Evolutionary conservation across 1,140 invertebrate genomes (phyloP), one percentile per base, ranked within the genome.

Genomic region (Dryas iulia): DNA sequence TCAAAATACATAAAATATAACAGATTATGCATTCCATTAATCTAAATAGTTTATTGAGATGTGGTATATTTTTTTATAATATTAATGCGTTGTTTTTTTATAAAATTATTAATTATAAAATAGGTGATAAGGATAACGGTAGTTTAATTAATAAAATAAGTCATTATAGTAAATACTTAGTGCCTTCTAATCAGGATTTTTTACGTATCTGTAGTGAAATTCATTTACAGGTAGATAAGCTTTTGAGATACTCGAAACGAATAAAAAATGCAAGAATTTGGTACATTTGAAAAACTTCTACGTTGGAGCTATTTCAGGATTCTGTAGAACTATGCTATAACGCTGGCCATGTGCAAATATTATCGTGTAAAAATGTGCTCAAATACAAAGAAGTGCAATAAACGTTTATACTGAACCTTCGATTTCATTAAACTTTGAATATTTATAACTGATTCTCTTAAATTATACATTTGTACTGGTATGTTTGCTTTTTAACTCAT

Each of bases 1-100:
- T 18, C 14, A 47, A 69, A 64, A 71, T 53, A 54, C 59, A 61
- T 59, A 52, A 53, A 69, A 77, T 56, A 26, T 26, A 12, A 26
- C 5, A 5, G 3, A 25, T 47, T 47, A 47, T 21, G 10, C 14
- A 21, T 21, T 21, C 6, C 18, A 3, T 47, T 18, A 47, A 47
- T 47, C 39, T 21, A 18, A 18, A 21, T 47, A 18, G 39, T 47
- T 39, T 47, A 47, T 47, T 21, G 6, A 14, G n/a, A 21, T 47
- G 3, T 11, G 8, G 18, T 10, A 18, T 10, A 47, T 8, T 18
- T 47, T 47, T 8, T 0, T n/a, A 18, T 21, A 3, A 47, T 28
- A 28, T 28, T 28, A 28, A 6, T 3, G 26, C 26, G 26, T 3
- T n/a, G n/a, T n/a, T n/a, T n/a, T 28, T 28, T 28, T 3, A 28